Percentiles rank a stretch among this genome's conserved stretches.
phyloP scores from a whole-genome alignment of 1,140 invertebrate genomes.

The Oedothorax gibbosus region DNA sequence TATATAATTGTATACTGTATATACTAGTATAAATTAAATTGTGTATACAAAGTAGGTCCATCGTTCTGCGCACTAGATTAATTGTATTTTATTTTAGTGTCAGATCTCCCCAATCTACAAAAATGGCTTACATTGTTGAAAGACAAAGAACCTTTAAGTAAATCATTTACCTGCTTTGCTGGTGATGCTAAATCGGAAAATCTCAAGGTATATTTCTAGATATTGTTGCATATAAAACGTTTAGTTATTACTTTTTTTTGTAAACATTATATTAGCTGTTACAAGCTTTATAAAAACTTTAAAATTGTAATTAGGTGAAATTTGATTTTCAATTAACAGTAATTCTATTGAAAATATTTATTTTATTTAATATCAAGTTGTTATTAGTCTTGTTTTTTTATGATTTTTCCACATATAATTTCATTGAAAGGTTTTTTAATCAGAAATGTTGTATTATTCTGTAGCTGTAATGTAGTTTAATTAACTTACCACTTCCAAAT shows the following conservation, averaged over 20 bases:
- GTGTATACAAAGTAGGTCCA: too few relatives aligned
- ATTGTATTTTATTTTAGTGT: conserved; percentile 1
- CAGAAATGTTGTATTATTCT: too few relatives aligned
- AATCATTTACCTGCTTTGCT: conserved; percentile 3
- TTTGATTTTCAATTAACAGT: background rate
- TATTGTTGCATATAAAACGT: too few relatives aligned
- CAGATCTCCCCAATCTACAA: conserved; percentile 68
- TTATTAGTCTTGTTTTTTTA: too few relatives aligned
- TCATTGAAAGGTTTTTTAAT: too few relatives aligned
- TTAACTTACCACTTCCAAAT: too few relatives aligned
- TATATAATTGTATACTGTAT: too few relatives aligned
- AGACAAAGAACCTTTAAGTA: conserved; percentile 70
- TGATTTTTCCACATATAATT: too few relatives aligned
- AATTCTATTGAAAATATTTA: background rate
- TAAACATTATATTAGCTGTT: background rate
- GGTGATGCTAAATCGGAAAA: conserved; percentile 6
- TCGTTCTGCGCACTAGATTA: background rate
- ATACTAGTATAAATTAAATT: too few relatives aligned
- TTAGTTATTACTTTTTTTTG: background rate
- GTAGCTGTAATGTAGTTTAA: too few relatives aligned
- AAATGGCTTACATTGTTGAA: conserved; percentile 73
- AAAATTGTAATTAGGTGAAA: background rate
- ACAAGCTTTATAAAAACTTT: background rate
- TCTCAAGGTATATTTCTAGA: conserved; percentile 21
- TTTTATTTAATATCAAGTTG: too few relatives aligned